Evolutionary conservation across 2,888 invertebrate genomes (phyloP).

Genomic region (Euzophera pinguis): DNA sequence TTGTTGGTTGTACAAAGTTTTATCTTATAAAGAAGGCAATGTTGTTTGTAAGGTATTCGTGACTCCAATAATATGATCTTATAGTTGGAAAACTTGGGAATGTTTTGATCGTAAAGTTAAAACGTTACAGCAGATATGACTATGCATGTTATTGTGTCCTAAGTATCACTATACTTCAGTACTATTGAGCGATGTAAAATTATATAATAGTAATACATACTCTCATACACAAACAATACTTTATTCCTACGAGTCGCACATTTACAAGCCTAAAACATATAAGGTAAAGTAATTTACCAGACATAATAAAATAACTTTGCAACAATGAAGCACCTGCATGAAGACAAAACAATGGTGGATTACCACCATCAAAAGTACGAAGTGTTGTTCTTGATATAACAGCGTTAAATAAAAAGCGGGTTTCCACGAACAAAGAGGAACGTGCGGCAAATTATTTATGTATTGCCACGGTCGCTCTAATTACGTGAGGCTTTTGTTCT

Average conservation of each 20-base stretch:
- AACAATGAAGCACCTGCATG: slow-evolving; percentile 38
- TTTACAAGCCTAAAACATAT: too few species aligned
- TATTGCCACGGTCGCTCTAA: slow-evolving; percentile 76
- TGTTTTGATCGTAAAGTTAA: not conserved
- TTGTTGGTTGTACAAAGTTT: slow-evolving; percentile 15
- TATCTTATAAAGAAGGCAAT: slow-evolving; percentile 5
- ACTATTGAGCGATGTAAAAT: too few species aligned
- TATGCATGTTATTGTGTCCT: not conserved
- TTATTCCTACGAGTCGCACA: not conserved
- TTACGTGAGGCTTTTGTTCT: slow-evolving; percentile 76
- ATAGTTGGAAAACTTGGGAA: not conserved
- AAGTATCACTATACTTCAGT: too few species aligned
- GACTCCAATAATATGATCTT: not conserved
- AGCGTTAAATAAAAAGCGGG: slow-evolving; percentile 74
- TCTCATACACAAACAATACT: too few species aligned
- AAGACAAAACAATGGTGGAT: slow-evolving; percentile 58
- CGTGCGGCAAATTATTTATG: slow-evolving; percentile 79
- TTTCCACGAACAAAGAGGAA: slow-evolving; percentile 68
- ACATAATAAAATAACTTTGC: slow-evolving; percentile 23
- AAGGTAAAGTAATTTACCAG: not conserved
- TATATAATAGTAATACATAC: too few species aligned
- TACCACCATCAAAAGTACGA: slow-evolving; percentile 61
- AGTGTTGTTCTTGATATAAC: slow-evolving; percentile 71
- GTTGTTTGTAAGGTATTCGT: slow-evolving; percentile 4
- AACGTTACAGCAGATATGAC: not conserved